These are phyloP conservation scores for Sebastiscus albofasciatus DNA, from an alignment of 2,797 vertebrate genomes.

Conservation along the genomic window DNA sequence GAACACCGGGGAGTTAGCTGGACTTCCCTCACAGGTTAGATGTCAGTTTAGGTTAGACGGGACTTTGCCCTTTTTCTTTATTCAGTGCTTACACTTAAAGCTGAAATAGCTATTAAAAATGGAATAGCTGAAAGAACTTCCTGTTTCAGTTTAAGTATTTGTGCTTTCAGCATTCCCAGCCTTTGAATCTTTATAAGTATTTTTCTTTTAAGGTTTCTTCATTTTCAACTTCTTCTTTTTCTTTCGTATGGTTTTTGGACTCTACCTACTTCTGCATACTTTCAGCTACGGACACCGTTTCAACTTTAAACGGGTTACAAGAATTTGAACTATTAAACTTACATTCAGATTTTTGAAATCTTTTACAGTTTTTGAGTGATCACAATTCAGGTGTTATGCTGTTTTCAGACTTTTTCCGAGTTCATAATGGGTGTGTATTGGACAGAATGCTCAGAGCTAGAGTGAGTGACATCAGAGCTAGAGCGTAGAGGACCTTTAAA, in stretches of 20 bases:
- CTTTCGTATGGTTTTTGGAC: too few relatives aligned
- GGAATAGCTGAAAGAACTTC: background rate
- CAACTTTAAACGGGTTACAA: background rate
- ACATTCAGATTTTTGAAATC: background rate
- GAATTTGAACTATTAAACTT: background rate
- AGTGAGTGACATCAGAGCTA: too few relatives aligned
- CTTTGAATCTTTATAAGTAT: too few relatives aligned
- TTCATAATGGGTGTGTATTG: too few relatives aligned
- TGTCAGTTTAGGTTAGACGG: background rate
- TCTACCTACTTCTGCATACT: too few relatives aligned
- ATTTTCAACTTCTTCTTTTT: too few relatives aligned
- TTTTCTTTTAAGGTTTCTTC: too few relatives aligned
- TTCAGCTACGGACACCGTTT: background rate
- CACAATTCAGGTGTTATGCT: background rate
- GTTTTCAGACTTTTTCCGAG: background rate
- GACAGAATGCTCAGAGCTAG: too few relatives aligned
- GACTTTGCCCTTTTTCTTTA: background rate
- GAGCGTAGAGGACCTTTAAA: too few relatives aligned
- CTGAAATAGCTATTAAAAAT: background rate
- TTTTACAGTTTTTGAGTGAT: background rate
- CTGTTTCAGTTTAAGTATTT: background rate
- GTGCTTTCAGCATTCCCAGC: too few relatives aligned
- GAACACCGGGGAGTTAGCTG: constrained; percentile 88
- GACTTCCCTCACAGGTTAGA: constrained; percentile 88
- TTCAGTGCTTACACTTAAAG: background rate